Percentiles rank a stretch among this genome's conserved stretches.
Conservation (phyloP, 1,140 invertebrate species). For the Camponotus pennsylvanicus region DNA sequence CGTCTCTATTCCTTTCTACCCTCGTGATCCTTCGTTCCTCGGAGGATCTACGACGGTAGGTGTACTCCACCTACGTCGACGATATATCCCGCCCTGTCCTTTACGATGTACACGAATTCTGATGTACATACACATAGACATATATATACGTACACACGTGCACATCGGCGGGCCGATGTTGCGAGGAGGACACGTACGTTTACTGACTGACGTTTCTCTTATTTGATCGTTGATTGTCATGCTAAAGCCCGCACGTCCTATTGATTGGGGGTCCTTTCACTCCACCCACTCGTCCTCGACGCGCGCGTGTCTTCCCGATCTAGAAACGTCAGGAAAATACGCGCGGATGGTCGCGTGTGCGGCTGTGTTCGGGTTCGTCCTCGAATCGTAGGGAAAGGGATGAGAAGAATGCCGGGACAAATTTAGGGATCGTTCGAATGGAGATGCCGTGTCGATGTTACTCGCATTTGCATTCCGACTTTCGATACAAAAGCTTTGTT, state of each 20-base stretch:
- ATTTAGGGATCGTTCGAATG: conserved; percentile 79
- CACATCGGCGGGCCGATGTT: conserved; percentile 10
- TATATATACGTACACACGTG: neutral
- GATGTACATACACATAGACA: neutral
- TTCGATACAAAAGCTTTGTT: conserved; percentile 77
- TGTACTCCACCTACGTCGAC: conserved; percentile 16
- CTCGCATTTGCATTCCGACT: conserved; percentile 78
- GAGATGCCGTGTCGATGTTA: conserved; percentile 79
- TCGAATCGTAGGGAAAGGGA: conserved; percentile 38
- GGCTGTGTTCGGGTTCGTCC: conserved; percentile 21
- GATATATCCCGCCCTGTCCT: conserved; percentile 46
- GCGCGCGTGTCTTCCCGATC: conserved; percentile 69
- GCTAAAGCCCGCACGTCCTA: conserved; percentile 82
- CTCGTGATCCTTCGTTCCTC: conserved; percentile 42
- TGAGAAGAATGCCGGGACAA: conserved; percentile 75
- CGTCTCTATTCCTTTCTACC: conserved; percentile 39
- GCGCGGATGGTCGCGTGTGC: conserved; percentile 18
- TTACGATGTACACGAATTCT: conserved; percentile 31
- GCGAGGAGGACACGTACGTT: conserved; percentile 49
- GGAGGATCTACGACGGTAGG: conserved; percentile 27
- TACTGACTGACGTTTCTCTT: conserved; percentile 74
- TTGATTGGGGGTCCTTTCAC: conserved; percentile 74
- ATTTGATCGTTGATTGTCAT: conserved; percentile 81
- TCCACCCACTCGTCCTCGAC: conserved; percentile 48
- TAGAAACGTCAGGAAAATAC: conserved; percentile 45